phyloP scores from a whole-genome alignment of 1,140 invertebrate species.

The Drosophila lini region DNA sequence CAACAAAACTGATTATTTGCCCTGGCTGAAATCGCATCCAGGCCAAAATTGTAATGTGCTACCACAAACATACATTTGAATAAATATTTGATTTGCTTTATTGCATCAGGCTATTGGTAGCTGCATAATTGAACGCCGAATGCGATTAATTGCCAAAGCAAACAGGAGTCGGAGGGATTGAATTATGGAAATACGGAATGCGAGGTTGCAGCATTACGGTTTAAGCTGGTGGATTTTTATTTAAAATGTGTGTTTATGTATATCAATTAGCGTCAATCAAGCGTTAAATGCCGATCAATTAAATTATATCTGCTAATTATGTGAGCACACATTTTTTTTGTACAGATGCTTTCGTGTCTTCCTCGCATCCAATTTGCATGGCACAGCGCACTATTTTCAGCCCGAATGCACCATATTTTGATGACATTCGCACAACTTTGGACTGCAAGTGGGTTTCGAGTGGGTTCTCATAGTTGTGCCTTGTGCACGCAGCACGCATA shows the following conservation, averaged over 20 bases:
- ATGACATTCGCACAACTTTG: slow-evolving; percentile 43
- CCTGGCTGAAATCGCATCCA: slow-evolving; percentile 21
- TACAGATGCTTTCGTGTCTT: no score
- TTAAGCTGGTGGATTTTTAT: slow-evolving; percentile 11
- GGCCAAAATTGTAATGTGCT: slow-evolving; percentile 39
- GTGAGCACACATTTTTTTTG: slow-evolving; percentile 18
- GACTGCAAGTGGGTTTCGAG: slow-evolving; percentile 29
- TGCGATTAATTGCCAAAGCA: slow-evolving; percentile 33
- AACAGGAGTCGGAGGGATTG: slow-evolving; percentile 38
- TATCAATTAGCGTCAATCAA: slow-evolving; percentile 35
- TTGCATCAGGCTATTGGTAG: slow-evolving; percentile 54
- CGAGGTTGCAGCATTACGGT: not conserved
- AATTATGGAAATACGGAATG: slow-evolving; percentile 30
- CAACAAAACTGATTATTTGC: slow-evolving; percentile 40
- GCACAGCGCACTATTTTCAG: slow-evolving; percentile 1
- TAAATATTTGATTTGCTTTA: slow-evolving; percentile 73
- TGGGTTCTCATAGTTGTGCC: slow-evolving; percentile 12
- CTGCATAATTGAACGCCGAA: slow-evolving; percentile 59
- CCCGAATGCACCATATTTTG: slow-evolving; percentile 31
- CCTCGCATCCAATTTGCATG: slow-evolving; percentile 25
- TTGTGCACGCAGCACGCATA: slow-evolving; percentile 42
- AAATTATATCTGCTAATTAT: slow-evolving; percentile 45
- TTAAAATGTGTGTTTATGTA: not conserved
- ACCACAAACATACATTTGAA: slow-evolving; percentile 22
- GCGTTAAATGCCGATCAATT: slow-evolving; percentile 48